Base-by-base conservation (phyloP, 2,888 invertebrate genomes). In the Ecdyonurus torrentis region DNA sequence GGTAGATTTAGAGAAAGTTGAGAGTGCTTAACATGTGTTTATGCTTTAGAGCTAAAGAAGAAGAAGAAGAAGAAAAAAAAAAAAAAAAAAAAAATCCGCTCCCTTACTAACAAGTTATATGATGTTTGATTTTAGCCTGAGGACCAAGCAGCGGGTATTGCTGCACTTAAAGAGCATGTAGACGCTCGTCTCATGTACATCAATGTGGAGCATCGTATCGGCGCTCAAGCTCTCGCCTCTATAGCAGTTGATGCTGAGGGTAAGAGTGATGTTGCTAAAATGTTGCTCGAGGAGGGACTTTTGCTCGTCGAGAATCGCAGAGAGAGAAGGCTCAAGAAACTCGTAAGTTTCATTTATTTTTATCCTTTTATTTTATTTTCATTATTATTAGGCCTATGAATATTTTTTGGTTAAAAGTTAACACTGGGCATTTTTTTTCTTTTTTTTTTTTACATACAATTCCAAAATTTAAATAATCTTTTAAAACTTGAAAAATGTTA, bases 241-340 rank as follows among this genome's bases (percentile, higher is more conserved):
- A 5, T 55, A 7, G 55, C 55, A 5, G 5, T 22, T 20, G 55
- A 55, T n/a, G 5, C n/a, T n/a, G 55, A 55, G 20, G 55, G 55
- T n/a, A 55, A 55, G 20, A n/a, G n/a, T 5, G 89, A 90, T 71
- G 75, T 91, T 66, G 83, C 82, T 59, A 86, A 90, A 77, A 83
- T 81, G 68, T 81, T 99, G 66, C 84, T 98, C 64, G 81, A 84
- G 65, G 92, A 95, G 68, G 98, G 98, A 1, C 80, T 88, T 64
- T 81, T 94, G 58, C 75, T 95, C 66, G 86, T 89, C 67, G 94
- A 95, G 63, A 79, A 81, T 64, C 78, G 87, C 66, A 85, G 88
- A 68, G 95, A 95, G 71, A 85, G 84, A 67, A 84, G 91, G 69
- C 83, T 96, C 67, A 83, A 85, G 66, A 83, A 85, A 72, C 75